Evolutionary conservation across 1,140 invertebrate species (phyloP), one percentile per base, ranked within the genome.

Genomic region (Spodoptera frugiperda): DNA sequence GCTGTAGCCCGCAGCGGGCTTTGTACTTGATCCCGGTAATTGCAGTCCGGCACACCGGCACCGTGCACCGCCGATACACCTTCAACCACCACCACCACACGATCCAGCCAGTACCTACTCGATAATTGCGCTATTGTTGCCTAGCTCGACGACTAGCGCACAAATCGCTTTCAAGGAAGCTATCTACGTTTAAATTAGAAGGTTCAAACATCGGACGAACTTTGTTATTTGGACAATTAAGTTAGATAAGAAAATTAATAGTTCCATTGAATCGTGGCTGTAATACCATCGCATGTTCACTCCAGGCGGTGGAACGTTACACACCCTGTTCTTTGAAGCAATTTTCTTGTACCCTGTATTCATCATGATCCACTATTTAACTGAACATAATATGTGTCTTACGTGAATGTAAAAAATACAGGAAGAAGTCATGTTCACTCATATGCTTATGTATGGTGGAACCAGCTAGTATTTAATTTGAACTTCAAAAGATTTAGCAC

Each of bases 21-120:
- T 90, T 91, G 89, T 91, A 85, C 86, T 90, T 87, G 89, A 92
- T 91, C 86, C 86, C 83, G 78, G 87, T 92, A 93, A 93, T 93
- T 93, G 90, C 87, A 65, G 82, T 5, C 25, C 55, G 21, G 49
- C 25, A 53, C 48, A 17, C 63, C 44, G 33, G 21, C 48, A 51
- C 19, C 46, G 61, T 65, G 61, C 73, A 79, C 77, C 84, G 80
- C 80, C 81, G 78, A 79, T 74, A 77, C 76, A 77, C 81, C 82
- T 79, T 84, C 79, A 51, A 72, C 82, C 81, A 74, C 59, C 84
- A 77, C 86, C 84, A 86, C 84, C 85, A 87, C 85, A 84, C 84
- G 80, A 84, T 79, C 78, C 75, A 85, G 87, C 82, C 89, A 84
- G 89, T 84, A 63, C 33, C 33, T 10, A 39, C 59, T 44, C 78